A percentile compares a stretch with the other conserved stretches of the same genome.
These are phyloP conservation scores for Notodonta ziczac DNA, from an alignment of 2,888 invertebrate genomes.

Conservation along the genomic window DNA sequence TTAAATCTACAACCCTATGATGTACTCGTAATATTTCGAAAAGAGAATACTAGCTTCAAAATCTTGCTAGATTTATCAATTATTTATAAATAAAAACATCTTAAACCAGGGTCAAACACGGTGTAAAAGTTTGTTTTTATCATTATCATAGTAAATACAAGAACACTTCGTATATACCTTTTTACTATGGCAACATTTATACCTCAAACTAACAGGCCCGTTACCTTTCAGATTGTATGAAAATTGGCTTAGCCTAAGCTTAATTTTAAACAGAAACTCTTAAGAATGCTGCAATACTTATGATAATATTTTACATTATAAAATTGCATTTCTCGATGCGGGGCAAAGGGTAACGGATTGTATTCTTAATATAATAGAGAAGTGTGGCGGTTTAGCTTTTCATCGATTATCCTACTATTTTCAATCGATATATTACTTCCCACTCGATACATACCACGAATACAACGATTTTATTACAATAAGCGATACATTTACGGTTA, in stretches of 20 bases:
- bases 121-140: conserved; percentile 24
- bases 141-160: conserved; percentile 38
- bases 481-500: no score
- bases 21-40: no score
- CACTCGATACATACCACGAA: no score
- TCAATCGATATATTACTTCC: no score
- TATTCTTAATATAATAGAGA: no score
- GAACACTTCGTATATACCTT: conserved; percentile 56
- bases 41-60: no score
- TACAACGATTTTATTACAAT: no score
- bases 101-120: conserved; percentile 39
- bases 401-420: no score
- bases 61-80: no score
- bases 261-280: conserved; percentile 47
- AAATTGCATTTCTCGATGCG: conserved; percentile 51
- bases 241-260: conserved; percentile 66
- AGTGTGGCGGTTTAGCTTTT: no score
- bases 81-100: conserved; percentile 8
- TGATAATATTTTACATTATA: conserved; percentile 52
- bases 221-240: conserved; percentile 53
- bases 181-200: conserved; percentile 77
- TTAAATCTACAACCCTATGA: no score
- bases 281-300: conserved; percentile 56
- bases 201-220: conserved; percentile 55
- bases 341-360: conserved; percentile 11